Evolutionary conservation across 30 jellyfish, hydroid and myxozoan genomes (phyloP).

Genomic region (Catostylus mosaicus): DNA sequence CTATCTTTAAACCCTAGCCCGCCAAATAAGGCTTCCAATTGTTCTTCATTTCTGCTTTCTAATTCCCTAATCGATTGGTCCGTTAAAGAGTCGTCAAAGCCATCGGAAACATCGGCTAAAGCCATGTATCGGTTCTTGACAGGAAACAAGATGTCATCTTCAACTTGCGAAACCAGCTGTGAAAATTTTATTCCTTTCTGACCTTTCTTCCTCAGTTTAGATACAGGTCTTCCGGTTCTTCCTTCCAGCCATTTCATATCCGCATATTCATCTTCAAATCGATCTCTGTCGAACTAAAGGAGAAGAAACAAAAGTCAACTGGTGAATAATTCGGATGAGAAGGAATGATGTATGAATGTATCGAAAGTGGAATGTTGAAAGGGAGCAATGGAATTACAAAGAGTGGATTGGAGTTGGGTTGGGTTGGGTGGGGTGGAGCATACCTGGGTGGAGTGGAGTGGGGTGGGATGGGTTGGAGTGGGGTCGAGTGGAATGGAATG

Average conservation of each 20-base stretch:
- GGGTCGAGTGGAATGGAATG: too few relatives aligned
- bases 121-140: slow-evolving; percentile 61
- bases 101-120: slow-evolving; percentile 74
- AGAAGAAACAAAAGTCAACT: too few relatives aligned
- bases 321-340: too few relatives aligned
- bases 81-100: slow-evolving; percentile 56
- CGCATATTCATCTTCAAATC: slow-evolving; percentile 78
- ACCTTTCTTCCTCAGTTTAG: slow-evolving; percentile 10
- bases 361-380: too few relatives aligned
- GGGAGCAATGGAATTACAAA: too few relatives aligned
- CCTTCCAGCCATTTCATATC: slow-evolving; percentile 92
- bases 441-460: too few relatives aligned
- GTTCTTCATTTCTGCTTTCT: slow-evolving; percentile 14
- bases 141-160: slow-evolving; percentile 57
- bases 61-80: slow-evolving; percentile 1
- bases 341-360: too few relatives aligned
- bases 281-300: slow-evolving; percentile 74
- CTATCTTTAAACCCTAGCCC: slow-evolving; percentile 59
- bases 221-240: slow-evolving; percentile 58
- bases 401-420: too few relatives aligned
- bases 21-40: slow-evolving; percentile 29
- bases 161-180: slow-evolving; percentile 54
- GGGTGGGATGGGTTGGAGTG: too few relatives aligned
- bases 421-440: too few relatives aligned
- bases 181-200: slow-evolving; percentile 46